Percentiles rank a stretch among this genome's conserved stretches.
These are phyloP conservation scores for Hydrozoanthus gracilis DNA, from an alignment of 92 coral and sea anemone genomes.

Conservation along the genomic window DNA sequence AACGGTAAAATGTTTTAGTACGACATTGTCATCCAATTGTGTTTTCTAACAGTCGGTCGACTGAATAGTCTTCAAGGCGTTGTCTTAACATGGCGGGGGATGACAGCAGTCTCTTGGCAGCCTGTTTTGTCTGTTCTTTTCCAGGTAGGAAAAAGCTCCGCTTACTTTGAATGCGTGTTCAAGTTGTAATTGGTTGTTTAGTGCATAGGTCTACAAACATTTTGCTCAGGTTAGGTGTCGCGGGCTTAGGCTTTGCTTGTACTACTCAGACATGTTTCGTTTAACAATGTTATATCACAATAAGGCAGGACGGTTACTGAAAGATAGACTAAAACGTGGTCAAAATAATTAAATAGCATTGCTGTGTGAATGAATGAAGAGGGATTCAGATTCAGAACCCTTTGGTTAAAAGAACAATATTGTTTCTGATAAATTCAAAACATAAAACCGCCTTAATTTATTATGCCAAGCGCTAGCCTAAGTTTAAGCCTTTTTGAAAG, in stretches of 20 bases:
- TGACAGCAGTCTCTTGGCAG: slow-evolving; percentile 7
- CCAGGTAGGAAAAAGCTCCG: slow-evolving; percentile 1
- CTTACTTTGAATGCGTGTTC: not conserved
- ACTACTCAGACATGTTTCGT: not conserved
- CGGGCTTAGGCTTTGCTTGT: not conserved
- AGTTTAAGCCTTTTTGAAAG: not conserved
- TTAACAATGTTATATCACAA: not conserved
- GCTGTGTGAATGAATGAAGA: no score
- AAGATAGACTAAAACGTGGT: no score
- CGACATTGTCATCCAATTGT: no score
- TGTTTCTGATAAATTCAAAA: no score
- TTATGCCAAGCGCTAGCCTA: not conserved
- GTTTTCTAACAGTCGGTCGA: not conserved
- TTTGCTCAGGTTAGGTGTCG: not conserved
- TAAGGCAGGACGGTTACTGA: not conserved
- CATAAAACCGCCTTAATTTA: no score
- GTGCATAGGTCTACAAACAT: not conserved
- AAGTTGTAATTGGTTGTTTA: not conserved
- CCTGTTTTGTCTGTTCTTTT: slow-evolving; percentile 37
- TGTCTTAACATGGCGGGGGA: slow-evolving; percentile 17
- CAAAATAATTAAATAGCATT: no score
- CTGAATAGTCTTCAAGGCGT: not conserved
- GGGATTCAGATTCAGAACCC: no score
- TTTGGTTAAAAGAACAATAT: no score
- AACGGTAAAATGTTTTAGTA: no score